Evolutionary conservation across 2,113 vertebrate genomes (phyloP).

Genomic region (Danio rerio): GRCz12tu NC_133191.1:54562001-54562500

Average conservation of each 20-base stretch:
- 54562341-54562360: neutral
- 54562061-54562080: too few species aligned
- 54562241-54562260: neutral
- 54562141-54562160: too few species aligned
- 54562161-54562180: too few species aligned
- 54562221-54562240: neutral
- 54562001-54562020: too few species aligned
- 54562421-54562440: neutral
- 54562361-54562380: neutral
- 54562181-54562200: neutral
- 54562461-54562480: constrained; percentile 25
- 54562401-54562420: neutral
- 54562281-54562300: constrained; percentile 2
- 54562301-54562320: neutral
- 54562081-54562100: too few species aligned
- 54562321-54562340: constrained; percentile 5
- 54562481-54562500: neutral
- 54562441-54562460: neutral
- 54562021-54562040: too few species aligned
- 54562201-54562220: neutral
- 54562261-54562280: neutral
- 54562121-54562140: too few species aligned
- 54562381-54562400: neutral
- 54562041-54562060: too few species aligned
- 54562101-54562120: too few species aligned